phyloP scores from a whole-genome alignment of 2,888 invertebrate species.

The Chloroclysta siterata region DNA sequence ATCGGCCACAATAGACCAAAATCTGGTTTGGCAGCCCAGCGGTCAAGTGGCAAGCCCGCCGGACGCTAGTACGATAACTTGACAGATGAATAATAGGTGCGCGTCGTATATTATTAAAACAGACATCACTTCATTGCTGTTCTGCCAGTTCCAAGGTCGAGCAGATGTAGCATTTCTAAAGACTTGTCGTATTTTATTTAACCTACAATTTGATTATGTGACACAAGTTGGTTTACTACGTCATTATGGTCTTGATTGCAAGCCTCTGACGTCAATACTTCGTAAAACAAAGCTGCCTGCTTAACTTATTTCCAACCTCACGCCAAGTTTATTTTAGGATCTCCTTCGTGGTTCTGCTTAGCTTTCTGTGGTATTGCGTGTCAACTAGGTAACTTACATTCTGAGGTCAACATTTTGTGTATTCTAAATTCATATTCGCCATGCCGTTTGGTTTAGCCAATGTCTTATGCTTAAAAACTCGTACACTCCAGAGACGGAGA shows the following conservation, averaged over 20 bases:
- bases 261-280: slow-evolving; percentile 1
- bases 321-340: slow-evolving; percentile 6
- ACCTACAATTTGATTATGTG: not conserved
- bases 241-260: not conserved
- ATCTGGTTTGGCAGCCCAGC: slow-evolving; percentile 51
- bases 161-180: slow-evolving; percentile 15
- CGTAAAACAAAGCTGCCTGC: slow-evolving; percentile 2
- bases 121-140: not conserved
- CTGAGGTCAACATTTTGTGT: not conserved
- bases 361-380: not conserved
- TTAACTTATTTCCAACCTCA: slow-evolving; percentile 2
- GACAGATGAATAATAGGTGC: slow-evolving; percentile 29
- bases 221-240: slow-evolving; percentile 3
- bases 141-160: slow-evolving; percentile 9
- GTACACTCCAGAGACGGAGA: too few relatives aligned
- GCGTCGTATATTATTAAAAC: not conserved
- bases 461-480: too few relatives aligned
- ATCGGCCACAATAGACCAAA: slow-evolving; percentile 46
- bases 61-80: slow-evolving; percentile 28
- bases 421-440: too few relatives aligned
- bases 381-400: not conserved
- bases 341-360: not conserved
- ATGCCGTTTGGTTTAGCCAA: too few relatives aligned
- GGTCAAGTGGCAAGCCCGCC: slow-evolving; percentile 54
- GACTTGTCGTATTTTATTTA: not conserved